Base-by-base conservation (phyloP, 2,113 vertebrate species). In the Romanogobio albipinnatus region DNA sequence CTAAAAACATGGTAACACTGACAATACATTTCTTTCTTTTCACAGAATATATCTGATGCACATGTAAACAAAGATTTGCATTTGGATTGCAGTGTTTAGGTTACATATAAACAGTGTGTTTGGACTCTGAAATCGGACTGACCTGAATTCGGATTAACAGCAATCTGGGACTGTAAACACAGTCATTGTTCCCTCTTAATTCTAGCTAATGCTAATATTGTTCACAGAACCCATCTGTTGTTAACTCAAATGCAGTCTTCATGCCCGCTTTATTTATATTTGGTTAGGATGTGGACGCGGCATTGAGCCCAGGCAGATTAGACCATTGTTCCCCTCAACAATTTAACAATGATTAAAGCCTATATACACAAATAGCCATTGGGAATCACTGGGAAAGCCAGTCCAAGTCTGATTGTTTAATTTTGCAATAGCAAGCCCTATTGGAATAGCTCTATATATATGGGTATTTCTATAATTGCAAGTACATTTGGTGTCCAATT, bases 281-380 rank as follows among this genome's bases (percentile, higher is more conserved):
- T 22, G 22, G 39, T 74, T 58, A 14, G 61, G 71, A 76, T 81
- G 22, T 56, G 49, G 62, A 74, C 47, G 56, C 33, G 14, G 36
- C 56, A 75, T 71, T 58, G 70, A 82, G 9, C 68, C 79, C 83
- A 70, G 66, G 85, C 89, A 86, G 87, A 90, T 86, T 90, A 90
- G 90, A 87, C 88, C 88, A 88, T 87, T 90, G 76, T 86, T 86
- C 87, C 87, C 89, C 90, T 89, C 59, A 88, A 86, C 84, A 89
- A 89, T 89, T 90, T 89, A 79, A 71, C 88, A 90, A 86, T 92
- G 92, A 93, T 93, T 93, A 90, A 90, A 92, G 90, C 88, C 90
- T 88, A 89, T 92, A 90, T 88, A 89, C 89, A 91, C 88, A 90
- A 93, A 93, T 90, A 93, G 90, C 88, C 86, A 88, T 89, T 86